Conservation (phyloP, 2,888 invertebrate species). For the Mechanitis mazaeus region DNA sequence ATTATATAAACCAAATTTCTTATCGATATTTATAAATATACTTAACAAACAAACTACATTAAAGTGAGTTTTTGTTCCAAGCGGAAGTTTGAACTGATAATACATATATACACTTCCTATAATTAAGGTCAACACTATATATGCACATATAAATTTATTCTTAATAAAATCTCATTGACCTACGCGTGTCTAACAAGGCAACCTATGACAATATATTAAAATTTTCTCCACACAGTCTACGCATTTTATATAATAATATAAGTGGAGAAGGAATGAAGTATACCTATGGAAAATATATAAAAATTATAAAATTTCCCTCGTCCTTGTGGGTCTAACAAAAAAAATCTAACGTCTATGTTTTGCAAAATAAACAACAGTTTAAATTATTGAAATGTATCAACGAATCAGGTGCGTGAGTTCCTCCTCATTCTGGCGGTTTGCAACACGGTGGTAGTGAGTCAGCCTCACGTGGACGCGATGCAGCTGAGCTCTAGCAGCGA, state of each 20-base stretch:
- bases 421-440: slow-evolving; percentile 94
- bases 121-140: neutral
- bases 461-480: slow-evolving; percentile 84
- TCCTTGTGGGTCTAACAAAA: neutral
- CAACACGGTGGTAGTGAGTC: slow-evolving; percentile 97
- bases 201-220: too few species aligned
- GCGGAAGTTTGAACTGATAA: neutral
- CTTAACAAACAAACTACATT: too few species aligned
- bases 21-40: too few species aligned
- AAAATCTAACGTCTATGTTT: slow-evolving; percentile 6
- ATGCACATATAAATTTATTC: too few species aligned
- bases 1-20: too few species aligned
- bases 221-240: too few species aligned
- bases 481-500: slow-evolving; percentile 69
- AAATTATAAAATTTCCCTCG: too few species aligned
- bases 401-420: slow-evolving; percentile 86
- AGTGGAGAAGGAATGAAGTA: too few species aligned
- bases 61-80: neutral
- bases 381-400: neutral
- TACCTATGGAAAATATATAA: too few species aligned
- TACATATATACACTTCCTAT: neutral
- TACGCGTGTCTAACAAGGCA: too few species aligned
- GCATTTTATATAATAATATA: too few species aligned
- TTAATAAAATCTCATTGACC: too few species aligned
- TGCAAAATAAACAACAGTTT: neutral